Base-by-base conservation (phyloP, 1,140 invertebrate species). In the Lineus longissimus region DNA sequence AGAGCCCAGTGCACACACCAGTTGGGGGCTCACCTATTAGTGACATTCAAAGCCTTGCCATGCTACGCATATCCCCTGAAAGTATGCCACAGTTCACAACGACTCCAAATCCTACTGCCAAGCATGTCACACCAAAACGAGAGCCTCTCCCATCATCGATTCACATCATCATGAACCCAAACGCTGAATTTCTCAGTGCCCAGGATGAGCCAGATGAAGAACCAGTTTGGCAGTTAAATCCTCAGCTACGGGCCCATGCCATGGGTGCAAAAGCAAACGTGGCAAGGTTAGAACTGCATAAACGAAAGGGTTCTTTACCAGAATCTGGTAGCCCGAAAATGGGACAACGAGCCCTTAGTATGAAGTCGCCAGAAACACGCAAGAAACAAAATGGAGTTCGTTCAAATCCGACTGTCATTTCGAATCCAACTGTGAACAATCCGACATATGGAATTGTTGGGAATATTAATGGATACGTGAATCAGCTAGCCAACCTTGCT, bases 321-420 rank as follows among this genome's bases (percentile, higher is more conserved):
- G 65, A 17, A 71, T 74, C 30, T 70, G 71, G 7, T 65, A 70
- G 17, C 60, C 67, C 43, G 72, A 73, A 57, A 67, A 75, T 79
- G 72, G 76, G 78, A 27, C 72, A 73, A 40, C 67, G 69, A 59
- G 71, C 67, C 22, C 58, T 75, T n/a, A 70, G 70, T 57, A 70
- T 72, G 59, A 66, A 73, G 25, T 81, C 77, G 15, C 80, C 81
- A 36, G 84, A 84, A 67, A 71, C 75, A 27, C 73, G 81, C 57
- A 68, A 77, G 25, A 82, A 81, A 69, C 86, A 92, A 65, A 95
- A 94, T 76, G 92, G 93, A 2, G 92, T 94, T 65, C 91, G 94
- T 9, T 93, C 92, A 2, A 95, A 95, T 79, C 93, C 93, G 40
- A 93, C 92, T 60, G 88, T 93, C 84, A 82, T 70, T 2, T 72